Percentiles rank a stretch among this genome's conserved stretches.
Conservation (phyloP, 2,888 invertebrate genomes). For the Pomacea canaliculata region DNA sequence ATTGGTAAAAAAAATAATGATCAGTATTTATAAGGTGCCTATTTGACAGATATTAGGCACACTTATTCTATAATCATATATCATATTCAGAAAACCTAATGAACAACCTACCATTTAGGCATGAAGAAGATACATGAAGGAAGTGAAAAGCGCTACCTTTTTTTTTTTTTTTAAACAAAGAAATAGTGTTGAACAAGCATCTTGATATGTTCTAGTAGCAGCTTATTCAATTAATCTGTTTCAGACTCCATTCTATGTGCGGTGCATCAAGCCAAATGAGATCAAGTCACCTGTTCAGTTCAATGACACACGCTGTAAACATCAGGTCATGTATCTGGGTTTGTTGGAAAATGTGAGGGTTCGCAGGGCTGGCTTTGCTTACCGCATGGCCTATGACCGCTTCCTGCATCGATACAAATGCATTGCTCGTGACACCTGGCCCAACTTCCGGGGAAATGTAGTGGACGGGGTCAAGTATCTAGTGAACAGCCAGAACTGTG, state of each 20-base stretch:
- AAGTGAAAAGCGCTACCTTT: too few species aligned
- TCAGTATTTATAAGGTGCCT: not conserved
- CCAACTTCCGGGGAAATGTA: slow-evolving; percentile 86
- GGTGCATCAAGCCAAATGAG: slow-evolving; percentile 97
- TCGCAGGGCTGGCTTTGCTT: slow-evolving; percentile 96
- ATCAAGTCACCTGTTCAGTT: slow-evolving; percentile 88
- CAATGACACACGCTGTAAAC: slow-evolving; percentile 81
- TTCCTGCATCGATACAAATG: slow-evolving; percentile 97
- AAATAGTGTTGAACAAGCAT: too few species aligned
- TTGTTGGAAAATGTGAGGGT: slow-evolving; percentile 96
- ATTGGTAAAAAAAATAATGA: not conserved
- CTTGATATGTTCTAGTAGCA: too few species aligned
- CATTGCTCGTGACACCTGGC: slow-evolving; percentile 96
- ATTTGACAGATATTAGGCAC: not conserved
- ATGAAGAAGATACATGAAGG: too few species aligned
- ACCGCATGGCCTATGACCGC: slow-evolving; percentile 91
- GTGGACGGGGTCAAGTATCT: slow-evolving; percentile 88
- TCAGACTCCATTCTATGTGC: slow-evolving; percentile 86
- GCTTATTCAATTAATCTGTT: not conserved
- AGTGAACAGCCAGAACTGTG: slow-evolving; percentile 82
- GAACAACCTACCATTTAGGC: too few species aligned
- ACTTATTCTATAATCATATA: too few species aligned
- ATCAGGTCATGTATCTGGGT: slow-evolving; percentile 83
- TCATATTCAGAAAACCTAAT: too few species aligned
- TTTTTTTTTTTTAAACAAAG: too few species aligned